Percentiles rank a stretch among this genome's conserved stretches.
Conservation (phyloP, 1,140 invertebrate species). For the Gryllus bimaculatus region DNA sequence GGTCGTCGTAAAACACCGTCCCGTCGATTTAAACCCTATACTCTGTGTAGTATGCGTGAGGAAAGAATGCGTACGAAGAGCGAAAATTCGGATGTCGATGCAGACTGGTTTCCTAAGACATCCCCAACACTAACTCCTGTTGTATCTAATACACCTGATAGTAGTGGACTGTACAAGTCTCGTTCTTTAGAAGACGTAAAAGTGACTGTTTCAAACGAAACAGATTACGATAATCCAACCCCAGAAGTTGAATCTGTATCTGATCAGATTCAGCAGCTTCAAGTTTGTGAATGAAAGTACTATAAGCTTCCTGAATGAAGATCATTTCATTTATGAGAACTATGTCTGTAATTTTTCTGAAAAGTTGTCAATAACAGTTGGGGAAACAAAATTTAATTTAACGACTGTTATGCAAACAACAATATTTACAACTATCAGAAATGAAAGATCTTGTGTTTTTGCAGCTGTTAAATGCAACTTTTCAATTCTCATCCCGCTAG, state of each 20-base stretch:
- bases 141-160: not conserved
- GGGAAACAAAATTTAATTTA: not conserved
- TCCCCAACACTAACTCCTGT: not conserved
- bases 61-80: slow-evolving; percentile 46
- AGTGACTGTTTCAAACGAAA: slow-evolving; percentile 6
- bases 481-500: not conserved
- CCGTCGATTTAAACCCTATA: slow-evolving; percentile 31
- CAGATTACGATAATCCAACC: not conserved
- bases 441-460: not conserved
- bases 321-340: not conserved
- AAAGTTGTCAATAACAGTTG: not conserved
- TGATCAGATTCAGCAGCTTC: slow-evolving; percentile 8
- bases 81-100: slow-evolving; percentile 43
- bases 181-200: slow-evolving; percentile 8
- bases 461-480: not conserved
- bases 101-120: not conserved
- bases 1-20: slow-evolving; percentile 35
- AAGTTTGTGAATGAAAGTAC: slow-evolving; percentile 8
- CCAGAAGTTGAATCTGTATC: slow-evolving; percentile 12
- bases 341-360: not conserved
- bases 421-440: not conserved
- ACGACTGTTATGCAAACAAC: not conserved
- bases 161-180: slow-evolving; percentile 1
- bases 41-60: slow-evolving; percentile 20
- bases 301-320: not conserved